These are phyloP conservation scores for Psilopsiagon aymara DNA, from an alignment of 2,113 vertebrate genomes.

Conservation along the genomic window DNA sequence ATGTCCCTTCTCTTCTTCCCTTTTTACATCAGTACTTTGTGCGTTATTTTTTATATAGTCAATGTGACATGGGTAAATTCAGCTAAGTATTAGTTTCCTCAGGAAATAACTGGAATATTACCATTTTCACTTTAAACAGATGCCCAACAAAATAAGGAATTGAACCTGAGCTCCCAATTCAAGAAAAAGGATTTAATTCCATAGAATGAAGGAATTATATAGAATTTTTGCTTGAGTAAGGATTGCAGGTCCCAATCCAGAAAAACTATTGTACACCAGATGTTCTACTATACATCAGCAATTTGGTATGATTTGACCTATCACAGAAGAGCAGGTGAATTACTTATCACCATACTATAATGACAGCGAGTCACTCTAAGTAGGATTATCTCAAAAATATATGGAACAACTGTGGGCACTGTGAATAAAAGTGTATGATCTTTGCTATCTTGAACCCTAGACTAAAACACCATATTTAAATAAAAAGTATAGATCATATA, in stretches of 20 bases:
- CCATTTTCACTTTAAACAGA: slow-evolving; percentile 70
- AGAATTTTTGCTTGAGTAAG: slow-evolving; percentile 61
- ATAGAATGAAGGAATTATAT: slow-evolving; percentile 12
- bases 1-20: slow-evolving; percentile 18
- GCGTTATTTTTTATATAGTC: slow-evolving; percentile 65
- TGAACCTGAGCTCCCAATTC: slow-evolving; percentile 40
- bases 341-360: slow-evolving; percentile 44
- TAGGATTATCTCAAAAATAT: slow-evolving; percentile 41
- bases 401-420: slow-evolving; percentile 53
- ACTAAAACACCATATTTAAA: slow-evolving; percentile 63
- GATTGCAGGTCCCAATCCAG: slow-evolving; percentile 46
- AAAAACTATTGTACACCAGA: slow-evolving; percentile 37
- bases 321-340: slow-evolving; percentile 52
- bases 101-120: slow-evolving; percentile 70
- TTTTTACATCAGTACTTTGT: slow-evolving; percentile 61
- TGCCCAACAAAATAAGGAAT: slow-evolving; percentile 58
- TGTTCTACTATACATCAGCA: slow-evolving; percentile 29
- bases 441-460: slow-evolving; percentile 59
- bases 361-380: slow-evolving; percentile 37
- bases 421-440: slow-evolving; percentile 68
- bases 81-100: slow-evolving; percentile 69
- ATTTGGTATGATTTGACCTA: slow-evolving; percentile 34
- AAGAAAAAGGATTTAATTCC: slow-evolving; percentile 51
- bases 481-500: slow-evolving; percentile 57
- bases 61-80: slow-evolving; percentile 71